Base-by-base conservation (phyloP, 2,888 invertebrate species). In the Cinara cedri region DNA sequence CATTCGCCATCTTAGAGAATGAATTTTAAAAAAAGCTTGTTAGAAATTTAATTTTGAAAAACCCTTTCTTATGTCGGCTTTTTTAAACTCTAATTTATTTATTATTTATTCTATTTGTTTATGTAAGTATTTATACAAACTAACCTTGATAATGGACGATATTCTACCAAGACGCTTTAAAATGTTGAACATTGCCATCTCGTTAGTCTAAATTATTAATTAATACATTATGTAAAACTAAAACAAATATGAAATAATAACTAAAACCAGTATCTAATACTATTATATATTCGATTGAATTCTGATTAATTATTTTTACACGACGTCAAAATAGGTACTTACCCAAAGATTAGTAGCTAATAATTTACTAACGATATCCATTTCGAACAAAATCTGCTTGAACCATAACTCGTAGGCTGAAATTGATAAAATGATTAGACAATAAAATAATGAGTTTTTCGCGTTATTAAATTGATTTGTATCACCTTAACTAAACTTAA, bases 361-460 rank as follows among this genome's bases (percentile, higher is more conserved):
- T 76, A 97, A 88, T 3, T 89, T 87, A 60, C 97, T 88, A 44
- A 99, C 93, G 0, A 97, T 97, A 86, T 99, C 98, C 84, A 99
- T 88, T 85, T 99, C 99, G 86, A 91, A 97, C 82, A 99, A 93
- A 71, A 99, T 97, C 88, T 99, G 98, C 86, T 99, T 99, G 88
- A 99, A 99, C 99, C 98, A 99, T 6, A 99, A 88, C 87, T 99
- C 99, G 87, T 98, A 98, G 0, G 97, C 96, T 96, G 87, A 68
- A 89, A 88, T 63, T 83, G 82, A 82, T 84, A 68, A 62, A 81
- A 76, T 55, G n/a, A 55, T 74, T 57, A 60, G 13, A 19, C 2
- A 49, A 21, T 16, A 21, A 57, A 55, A 19, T 19, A 34, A 51
- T 65, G 34, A 34, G 3, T 34, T 34, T 34, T 34, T 34, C 6